Conservation (phyloP, 2,888 invertebrate species). For the Chydorus sphaericus region DNA sequence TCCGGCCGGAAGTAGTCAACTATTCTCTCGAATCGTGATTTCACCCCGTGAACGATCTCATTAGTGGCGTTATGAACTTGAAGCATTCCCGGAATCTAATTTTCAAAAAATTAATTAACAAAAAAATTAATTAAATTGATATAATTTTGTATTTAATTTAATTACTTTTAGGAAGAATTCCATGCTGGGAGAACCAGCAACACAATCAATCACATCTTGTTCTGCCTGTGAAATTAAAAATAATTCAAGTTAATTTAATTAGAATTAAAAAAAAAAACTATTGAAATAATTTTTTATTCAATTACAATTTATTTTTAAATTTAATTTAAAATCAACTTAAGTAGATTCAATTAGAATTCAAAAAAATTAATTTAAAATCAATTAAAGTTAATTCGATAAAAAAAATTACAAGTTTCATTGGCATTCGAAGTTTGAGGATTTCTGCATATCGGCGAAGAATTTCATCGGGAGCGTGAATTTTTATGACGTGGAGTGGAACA, state of each 20-base stretch:
- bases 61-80: slow-evolving; percentile 46
- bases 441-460: slow-evolving; percentile 77
- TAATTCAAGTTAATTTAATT: neutral
- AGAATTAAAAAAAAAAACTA: neutral
- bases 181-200: neutral
- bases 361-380: neutral
- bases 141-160: neutral
- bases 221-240: neutral
- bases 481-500: slow-evolving; percentile 61
- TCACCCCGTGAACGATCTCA: slow-evolving; percentile 39
- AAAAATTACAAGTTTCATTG: slow-evolving; percentile 64
- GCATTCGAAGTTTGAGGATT: slow-evolving; percentile 79
- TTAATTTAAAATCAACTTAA: neutral
- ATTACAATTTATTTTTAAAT: neutral
- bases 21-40: slow-evolving; percentile 39
- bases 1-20: slow-evolving; percentile 51
- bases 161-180: neutral
- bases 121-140: neutral
- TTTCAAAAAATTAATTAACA: neutral
- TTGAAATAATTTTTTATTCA: neutral
- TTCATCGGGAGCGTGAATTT: slow-evolving; percentile 72
- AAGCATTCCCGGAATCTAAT: slow-evolving; percentile 43
- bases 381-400: neutral
- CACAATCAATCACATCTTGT: slow-evolving; percentile 1
- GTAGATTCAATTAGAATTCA: too few species aligned